Evolutionary conservation across 1,140 invertebrate genomes (phyloP), one percentile per base, ranked within the genome.

Genomic region (Mamestra configurata): DNA sequence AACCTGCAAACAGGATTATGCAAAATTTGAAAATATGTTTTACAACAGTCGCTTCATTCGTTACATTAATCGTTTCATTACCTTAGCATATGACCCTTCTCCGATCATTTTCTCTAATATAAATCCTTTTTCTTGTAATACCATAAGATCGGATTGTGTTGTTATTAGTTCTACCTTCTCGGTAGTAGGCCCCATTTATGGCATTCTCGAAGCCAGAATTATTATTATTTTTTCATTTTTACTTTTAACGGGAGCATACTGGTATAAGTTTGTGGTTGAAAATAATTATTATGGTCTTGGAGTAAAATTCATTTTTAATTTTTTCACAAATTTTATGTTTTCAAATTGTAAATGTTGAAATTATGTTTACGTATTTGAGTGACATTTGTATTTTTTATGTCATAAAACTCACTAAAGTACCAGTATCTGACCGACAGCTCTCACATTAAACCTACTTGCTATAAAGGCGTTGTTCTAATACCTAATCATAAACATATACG

Each of bases 51-150:
- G 27, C 35, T 59, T 37, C 20, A 8, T 22, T 24, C 53, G 24
- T 43, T 22, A 24, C 13, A 77, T 66, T 43, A 20, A 46, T 66
- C 15, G 18, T 0, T 68, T 46, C 37, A 40, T 85, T 88, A 95
- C 93, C 88, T 93, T 95, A 72, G 92, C 93, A 79, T 95, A 95
- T 13, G 93, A 94, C 15, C 93, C 93, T 86, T 94, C 90, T 43
- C 94, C 92, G 27, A 94, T 84, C 8, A 91, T 82, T 86, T 93
- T 94, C 61, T 93, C 92, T 51, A 94, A 79, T 46, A 90, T 84
- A 78, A 93, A 94, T 22, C 93, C 93, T 79, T 91, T 93, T 79
- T 95, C 93, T 84, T 92, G 84, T 68, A 95, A 82, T 18, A 93
- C 79, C 55, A 80, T 73, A 8, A 92, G 77, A 80, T 95, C 93